phyloP scores from a whole-genome alignment of 2,113 vertebrate species.

The Labeo rohita region DNA sequence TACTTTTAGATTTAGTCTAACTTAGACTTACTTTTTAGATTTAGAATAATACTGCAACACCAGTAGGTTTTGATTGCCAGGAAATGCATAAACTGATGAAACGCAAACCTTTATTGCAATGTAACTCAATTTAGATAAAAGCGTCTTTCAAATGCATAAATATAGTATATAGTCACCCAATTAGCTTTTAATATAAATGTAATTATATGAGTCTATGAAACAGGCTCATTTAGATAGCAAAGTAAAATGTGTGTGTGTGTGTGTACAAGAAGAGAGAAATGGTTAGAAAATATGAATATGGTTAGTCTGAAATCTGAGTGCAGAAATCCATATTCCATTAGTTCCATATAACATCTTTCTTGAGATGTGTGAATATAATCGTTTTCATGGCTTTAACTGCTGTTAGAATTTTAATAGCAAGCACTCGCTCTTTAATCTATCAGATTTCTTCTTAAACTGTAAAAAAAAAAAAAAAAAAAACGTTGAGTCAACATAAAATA shows the following conservation, averaged over 20 bases:
- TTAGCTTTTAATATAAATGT: not conserved
- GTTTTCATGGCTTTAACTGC: not conserved
- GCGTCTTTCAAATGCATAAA: not conserved
- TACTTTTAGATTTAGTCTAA: no score
- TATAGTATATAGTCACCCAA: not conserved
- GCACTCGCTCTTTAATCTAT: not conserved
- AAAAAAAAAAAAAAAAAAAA: no score
- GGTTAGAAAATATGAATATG: not conserved
- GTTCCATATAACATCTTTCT: not conserved
- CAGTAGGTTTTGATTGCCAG: not conserved
- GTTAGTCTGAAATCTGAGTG: not conserved
- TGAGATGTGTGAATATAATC: not conserved
- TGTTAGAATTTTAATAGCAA: not conserved
- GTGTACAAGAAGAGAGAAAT: not conserved
- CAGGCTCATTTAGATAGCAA: not conserved
- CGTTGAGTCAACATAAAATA: no score
- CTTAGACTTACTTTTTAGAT: no score
- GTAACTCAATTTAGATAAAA: not conserved
- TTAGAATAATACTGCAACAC: no score
- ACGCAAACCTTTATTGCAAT: not conserved
- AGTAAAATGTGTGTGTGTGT: not conserved
- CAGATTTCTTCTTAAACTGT: not conserved
- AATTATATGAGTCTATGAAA: not conserved
- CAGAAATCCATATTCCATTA: not conserved
- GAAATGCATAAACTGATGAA: not conserved